Evolutionary conservation across 2,888 invertebrate species (phyloP).

Genomic region (Euzophera pinguis): DNA sequence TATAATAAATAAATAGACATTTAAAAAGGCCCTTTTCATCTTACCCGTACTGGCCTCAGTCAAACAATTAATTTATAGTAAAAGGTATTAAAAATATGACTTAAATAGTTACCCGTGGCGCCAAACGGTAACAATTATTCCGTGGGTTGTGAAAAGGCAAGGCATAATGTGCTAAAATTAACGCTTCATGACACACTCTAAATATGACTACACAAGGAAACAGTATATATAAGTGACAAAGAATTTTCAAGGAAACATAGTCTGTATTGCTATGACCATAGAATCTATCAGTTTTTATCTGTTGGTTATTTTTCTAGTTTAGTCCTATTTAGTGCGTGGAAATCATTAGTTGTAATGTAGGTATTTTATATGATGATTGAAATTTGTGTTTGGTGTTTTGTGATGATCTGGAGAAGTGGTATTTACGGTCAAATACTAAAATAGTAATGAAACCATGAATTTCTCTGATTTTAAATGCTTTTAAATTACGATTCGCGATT

Average conservation of each 20-base stretch:
- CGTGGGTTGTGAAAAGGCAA: neutral
- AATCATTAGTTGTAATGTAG: neutral
- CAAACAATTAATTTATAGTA: too few relatives aligned
- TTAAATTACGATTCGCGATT: too few relatives aligned
- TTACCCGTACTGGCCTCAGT: too few relatives aligned
- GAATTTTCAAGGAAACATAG: too few relatives aligned
- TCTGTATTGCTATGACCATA: too few relatives aligned
- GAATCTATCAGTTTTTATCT: too few relatives aligned
- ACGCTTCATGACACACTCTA: neutral
- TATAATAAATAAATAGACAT: too few relatives aligned
- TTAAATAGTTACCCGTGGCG: neutral
- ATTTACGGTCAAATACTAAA: neutral
- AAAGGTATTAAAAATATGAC: neutral
- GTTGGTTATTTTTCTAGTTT: neutral
- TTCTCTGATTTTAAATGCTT: too few relatives aligned
- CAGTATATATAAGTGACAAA: too few relatives aligned
- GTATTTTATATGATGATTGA: constrained; percentile 5
- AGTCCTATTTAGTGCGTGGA: neutral
- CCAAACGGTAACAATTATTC: neutral
- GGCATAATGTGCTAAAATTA: neutral
- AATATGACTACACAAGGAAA: neutral
- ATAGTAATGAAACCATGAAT: too few relatives aligned
- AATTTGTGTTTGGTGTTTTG: neutral
- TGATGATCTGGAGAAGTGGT: neutral
- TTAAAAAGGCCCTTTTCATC: too few relatives aligned